A percentile compares a stretch with the other conserved stretches of the same genome.
Evolutionary conservation across 2,797 vertebrate genomes (phyloP).

Genomic region (Moxostoma hubbsi): DNA sequence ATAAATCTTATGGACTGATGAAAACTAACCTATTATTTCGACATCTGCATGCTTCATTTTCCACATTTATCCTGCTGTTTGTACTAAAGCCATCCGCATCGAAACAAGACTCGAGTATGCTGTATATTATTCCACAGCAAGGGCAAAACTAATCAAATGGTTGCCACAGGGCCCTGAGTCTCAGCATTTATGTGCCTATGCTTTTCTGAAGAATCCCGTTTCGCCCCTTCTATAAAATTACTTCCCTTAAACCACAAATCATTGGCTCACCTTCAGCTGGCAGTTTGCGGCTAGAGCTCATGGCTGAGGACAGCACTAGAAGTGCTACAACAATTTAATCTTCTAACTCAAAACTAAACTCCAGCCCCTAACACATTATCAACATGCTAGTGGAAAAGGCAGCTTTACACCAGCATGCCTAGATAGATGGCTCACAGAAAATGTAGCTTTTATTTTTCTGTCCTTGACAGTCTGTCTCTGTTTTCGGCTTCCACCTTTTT

Average conservation of each 20-base stretch:
- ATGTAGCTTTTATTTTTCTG: slow-evolving; percentile 23
- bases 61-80: background rate
- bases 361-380: slow-evolving; percentile 24
- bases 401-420: background rate
- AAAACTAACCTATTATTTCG: slow-evolving; percentile 3
- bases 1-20: too few species aligned
- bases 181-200: slow-evolving; percentile 26
- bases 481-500: slow-evolving; percentile 13
- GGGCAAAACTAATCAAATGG: slow-evolving; percentile 49
- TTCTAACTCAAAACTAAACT: slow-evolving; percentile 24
- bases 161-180: slow-evolving; percentile 40
- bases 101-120: background rate
- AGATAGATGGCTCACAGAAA: background rate
- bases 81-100: background rate
- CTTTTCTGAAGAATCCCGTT: slow-evolving; percentile 38
- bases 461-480: slow-evolving; percentile 7
- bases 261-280: slow-evolving; percentile 49
- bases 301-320: slow-evolving; percentile 40
- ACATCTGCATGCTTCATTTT: slow-evolving; percentile 5
- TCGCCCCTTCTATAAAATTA: slow-evolving; percentile 49
- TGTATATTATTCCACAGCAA: slow-evolving; percentile 47
- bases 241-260: slow-evolving; percentile 59
- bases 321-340: slow-evolving; percentile 52
- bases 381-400: slow-evolving; percentile 25
- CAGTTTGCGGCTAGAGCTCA: slow-evolving; percentile 51